Conservation (phyloP, 2,888 invertebrate species). For the Hanleya hanleyi region DNA sequence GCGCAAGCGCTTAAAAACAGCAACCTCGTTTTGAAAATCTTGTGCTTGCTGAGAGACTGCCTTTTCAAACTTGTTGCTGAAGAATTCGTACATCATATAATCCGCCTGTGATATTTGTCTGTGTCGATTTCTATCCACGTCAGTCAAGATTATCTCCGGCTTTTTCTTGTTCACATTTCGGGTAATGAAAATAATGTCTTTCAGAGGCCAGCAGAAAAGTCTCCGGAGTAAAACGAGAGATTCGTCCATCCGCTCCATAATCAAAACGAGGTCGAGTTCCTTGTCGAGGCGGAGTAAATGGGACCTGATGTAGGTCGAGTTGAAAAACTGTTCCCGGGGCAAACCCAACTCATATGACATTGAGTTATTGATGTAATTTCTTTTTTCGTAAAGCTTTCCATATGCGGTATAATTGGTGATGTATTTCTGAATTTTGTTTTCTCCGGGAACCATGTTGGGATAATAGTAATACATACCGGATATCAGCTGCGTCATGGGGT, state of each 20-base stretch:
- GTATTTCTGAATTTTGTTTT: no score
- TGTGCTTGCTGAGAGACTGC: not conserved
- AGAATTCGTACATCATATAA: not conserved
- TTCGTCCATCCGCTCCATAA: not conserved
- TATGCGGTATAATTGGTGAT: no score
- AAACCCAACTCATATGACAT: not conserved
- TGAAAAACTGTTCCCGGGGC: not conserved
- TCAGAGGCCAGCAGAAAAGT: not conserved
- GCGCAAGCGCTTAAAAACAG: not conserved
- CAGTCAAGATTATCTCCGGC: not conserved
- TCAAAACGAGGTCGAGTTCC: not conserved
- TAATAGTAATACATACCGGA: no score
- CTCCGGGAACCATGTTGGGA: no score
- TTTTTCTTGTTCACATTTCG: constrained; percentile 1
- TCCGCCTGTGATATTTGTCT: not conserved
- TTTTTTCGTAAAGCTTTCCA: no score
- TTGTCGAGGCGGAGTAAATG: not conserved
- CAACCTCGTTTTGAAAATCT: not conserved
- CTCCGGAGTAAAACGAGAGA: not conserved
- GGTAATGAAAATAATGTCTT: not conserved
- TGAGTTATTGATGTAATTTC: constrained; percentile 1
- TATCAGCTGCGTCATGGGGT: no score
- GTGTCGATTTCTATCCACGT: not conserved
- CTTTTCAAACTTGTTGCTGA: not conserved
- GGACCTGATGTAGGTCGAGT: not conserved